A percentile compares a stretch with the other conserved stretches of the same genome.
Evolutionary conservation across 2,113 vertebrate genomes (phyloP).

Genomic region (Carollia perspicillata): DNA sequence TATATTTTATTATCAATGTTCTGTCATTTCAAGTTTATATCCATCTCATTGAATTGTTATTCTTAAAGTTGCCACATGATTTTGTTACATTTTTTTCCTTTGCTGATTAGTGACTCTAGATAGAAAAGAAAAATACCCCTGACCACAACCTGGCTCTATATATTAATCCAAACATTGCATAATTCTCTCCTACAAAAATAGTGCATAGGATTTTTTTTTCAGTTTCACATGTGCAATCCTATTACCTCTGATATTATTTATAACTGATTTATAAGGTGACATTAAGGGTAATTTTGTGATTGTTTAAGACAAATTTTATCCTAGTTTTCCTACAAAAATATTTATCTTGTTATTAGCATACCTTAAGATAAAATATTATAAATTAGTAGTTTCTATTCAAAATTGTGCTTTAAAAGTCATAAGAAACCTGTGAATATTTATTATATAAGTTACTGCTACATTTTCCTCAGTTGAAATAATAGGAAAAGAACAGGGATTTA

Average conservation of each 20-base stretch:
- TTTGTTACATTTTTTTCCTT: not conserved
- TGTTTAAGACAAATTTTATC: not conserved
- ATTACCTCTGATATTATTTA: not conserved
- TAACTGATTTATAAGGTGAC: not conserved
- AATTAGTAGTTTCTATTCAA: slow-evolving; percentile 14
- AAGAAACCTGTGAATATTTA: not conserved
- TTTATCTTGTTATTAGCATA: slow-evolving; percentile 22
- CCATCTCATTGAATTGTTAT: not conserved
- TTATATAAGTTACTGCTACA: not conserved
- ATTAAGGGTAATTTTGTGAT: not conserved
- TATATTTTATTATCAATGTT: not conserved
- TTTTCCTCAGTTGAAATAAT: not conserved
- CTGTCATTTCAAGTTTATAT: slow-evolving; percentile 13
- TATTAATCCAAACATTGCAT: not conserved
- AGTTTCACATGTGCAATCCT: not conserved
- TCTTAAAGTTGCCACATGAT: not conserved
- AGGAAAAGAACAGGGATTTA: not conserved
- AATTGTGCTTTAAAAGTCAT: slow-evolving; percentile 1
- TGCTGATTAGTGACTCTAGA: not conserved
- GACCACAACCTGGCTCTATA: not conserved
- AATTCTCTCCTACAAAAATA: too few species aligned
- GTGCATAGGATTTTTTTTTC: not conserved
- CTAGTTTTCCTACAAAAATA: not conserved
- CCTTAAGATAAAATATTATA: not conserved
- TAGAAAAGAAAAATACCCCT: not conserved